Evolutionary conservation across 1,140 invertebrate genomes (phyloP).

Genomic region (Lysiphlebus fabarum): DNA sequence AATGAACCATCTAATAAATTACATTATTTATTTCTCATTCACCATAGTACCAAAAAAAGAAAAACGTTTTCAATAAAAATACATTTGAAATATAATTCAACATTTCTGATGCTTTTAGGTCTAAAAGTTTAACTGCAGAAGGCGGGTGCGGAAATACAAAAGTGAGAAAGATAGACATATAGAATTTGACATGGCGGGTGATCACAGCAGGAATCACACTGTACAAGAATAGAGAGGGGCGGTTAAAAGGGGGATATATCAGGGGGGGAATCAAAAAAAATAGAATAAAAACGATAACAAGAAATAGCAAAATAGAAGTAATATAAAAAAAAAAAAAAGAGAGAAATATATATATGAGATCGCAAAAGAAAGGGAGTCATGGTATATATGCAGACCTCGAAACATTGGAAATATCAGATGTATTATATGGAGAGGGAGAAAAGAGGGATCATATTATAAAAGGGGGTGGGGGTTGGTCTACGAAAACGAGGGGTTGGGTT

Average conservation of each 20-base stretch:
- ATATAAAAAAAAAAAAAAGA: too few species aligned
- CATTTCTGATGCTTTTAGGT: too few species aligned
- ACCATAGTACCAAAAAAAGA: too few species aligned
- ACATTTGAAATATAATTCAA: too few species aligned
- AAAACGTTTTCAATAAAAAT: too few species aligned
- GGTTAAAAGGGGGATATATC: background rate
- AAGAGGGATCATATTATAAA: constrained; percentile 26
- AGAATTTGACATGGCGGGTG: constrained; percentile 1
- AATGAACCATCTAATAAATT: too few species aligned
- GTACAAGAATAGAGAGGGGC: constrained; percentile 18
- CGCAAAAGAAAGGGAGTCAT: constrained; percentile 23
- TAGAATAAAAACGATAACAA: too few species aligned
- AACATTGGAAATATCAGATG: constrained; percentile 24
- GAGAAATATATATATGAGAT: too few species aligned
- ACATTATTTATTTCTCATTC: too few species aligned
- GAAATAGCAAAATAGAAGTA: too few species aligned
- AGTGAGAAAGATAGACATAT: constrained; percentile 9
- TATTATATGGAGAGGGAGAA: constrained; percentile 10
- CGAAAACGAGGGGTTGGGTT: constrained; percentile 43
- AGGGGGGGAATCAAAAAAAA: too few species aligned
- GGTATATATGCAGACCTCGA: constrained; percentile 24
- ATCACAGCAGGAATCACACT: constrained; percentile 8
- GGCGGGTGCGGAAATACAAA: constrained; percentile 13
- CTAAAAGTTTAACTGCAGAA: background rate
- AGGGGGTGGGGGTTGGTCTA: constrained; percentile 33